Base-by-base conservation (phyloP, 2,888 invertebrate genomes). In the Sicus ferrugineus region DNA sequence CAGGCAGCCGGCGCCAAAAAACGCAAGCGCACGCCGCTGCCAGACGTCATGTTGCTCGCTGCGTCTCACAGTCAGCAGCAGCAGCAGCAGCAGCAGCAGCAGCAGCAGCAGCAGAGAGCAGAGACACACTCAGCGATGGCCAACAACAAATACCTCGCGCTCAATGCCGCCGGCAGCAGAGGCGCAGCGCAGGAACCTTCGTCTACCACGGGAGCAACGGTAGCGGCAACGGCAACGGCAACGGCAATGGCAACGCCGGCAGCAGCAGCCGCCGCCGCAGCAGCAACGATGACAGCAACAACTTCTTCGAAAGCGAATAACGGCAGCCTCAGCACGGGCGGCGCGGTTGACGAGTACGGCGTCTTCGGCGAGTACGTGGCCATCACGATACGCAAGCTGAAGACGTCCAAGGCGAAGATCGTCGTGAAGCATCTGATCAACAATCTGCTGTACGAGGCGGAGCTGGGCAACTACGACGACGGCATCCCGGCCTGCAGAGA, bases 291-390 rank as follows among this genome's bases (percentile, higher is more conserved):
- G 70, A 54, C 54, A 66, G 46, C 56, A 69, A 61, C 42, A 66
- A 14, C 69, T 74, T 0, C 73, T 70, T 1, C 75, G 74, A 11
- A 11, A n/a, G n/a, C n/a, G n/a, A n/a, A n/a, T n/a, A n/a, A 31
- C 62, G 34, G 52, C 70, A 46, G 54, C 16, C 14, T 23, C 11
- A 23, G 52, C 23, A 11, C 52, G 2, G 54, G 14, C 54, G 58
- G 63, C 48, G 31, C 79, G 70, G 76, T 77, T 63, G 83, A 83
- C 73, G 83, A 83, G 69, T 83, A 83, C 67, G 83, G 83, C 0
- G 82, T 83, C 61, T 83, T 83, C 74, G 83, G 83, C 19, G 84
- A 83, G 70, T 84, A 84, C 69, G 83, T 83, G 71, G 83, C 83
- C 70, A 81, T 83, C 68, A 83, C 83, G 59, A 84, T 83, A 75